Conservation (phyloP, 1,140 invertebrate species). For the Drosophila kepulauana region DNA sequence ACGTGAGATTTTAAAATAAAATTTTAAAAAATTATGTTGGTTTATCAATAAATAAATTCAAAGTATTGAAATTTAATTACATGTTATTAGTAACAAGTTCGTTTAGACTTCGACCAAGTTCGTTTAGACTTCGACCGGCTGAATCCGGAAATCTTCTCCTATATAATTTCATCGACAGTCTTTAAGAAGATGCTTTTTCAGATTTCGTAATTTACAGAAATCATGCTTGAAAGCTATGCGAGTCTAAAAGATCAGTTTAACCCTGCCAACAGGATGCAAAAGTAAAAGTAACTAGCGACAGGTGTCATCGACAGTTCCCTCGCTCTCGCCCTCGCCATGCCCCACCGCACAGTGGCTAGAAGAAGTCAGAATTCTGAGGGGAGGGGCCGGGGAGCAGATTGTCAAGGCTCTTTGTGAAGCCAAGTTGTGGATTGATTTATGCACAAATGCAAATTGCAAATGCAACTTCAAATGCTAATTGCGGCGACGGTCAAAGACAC, state of each 20-base stretch:
- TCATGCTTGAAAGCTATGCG: too few species aligned
- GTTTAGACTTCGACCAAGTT: too few species aligned
- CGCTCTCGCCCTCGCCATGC: not conserved
- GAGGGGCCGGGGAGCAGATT: not conserved
- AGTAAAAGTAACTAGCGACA: constrained; percentile 39
- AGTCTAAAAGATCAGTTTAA: too few species aligned
- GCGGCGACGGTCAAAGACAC: constrained; percentile 80
- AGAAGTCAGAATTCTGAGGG: constrained; percentile 18
- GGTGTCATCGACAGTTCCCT: constrained; percentile 27
- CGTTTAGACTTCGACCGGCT: too few species aligned
- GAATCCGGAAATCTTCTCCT: too few species aligned
- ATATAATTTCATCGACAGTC: too few species aligned
- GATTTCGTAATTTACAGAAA: not conserved
- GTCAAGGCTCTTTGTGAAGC: constrained; percentile 32
- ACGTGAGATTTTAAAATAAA: too few species aligned
- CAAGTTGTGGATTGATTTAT: constrained; percentile 61
- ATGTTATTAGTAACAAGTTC: too few species aligned
- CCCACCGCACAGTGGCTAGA: not conserved
- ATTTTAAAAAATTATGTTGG: too few species aligned
- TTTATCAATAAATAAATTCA: too few species aligned
- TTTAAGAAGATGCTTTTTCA: too few species aligned
- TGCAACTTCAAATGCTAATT: constrained; percentile 84
- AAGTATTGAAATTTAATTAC: too few species aligned
- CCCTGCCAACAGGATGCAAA: constrained; percentile 39
- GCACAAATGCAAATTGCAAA: constrained; percentile 76